Evolutionary conservation across 2,797 vertebrate genomes (phyloP), one percentile per base, ranked within the genome.

Genomic region (Ctenosaura bakeri): DNA sequence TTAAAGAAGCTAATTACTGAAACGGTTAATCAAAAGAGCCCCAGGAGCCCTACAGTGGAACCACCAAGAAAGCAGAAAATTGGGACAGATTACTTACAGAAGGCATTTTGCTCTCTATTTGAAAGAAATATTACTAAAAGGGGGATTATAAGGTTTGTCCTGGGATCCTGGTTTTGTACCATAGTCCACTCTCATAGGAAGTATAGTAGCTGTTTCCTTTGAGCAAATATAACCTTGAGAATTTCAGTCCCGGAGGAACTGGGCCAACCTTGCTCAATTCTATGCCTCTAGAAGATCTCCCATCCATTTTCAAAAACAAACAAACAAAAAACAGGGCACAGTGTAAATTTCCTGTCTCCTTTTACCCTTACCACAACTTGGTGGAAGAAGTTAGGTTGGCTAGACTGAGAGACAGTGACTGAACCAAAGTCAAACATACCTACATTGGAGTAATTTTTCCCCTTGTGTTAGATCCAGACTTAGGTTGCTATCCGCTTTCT

Each of bases 1-100:
- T 83, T 77, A 83, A 90, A 77, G 85, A 26, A 83, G 69, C 69
- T 83, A 87, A 90, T 90, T 90, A 90, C 46, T 26, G 85, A 87
- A 80, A 74, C 69, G 24, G 85, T 90, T 87, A 76, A 87, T 87
- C 80, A 69, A 83, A 76, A 66, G 71, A 50, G 9, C 71, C 26
- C 24, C 46, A 54, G 79, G 76, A 74, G 42, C 26, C 38, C 0
- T 14, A 32, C 59, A 6, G 29, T n/a, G 71, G 35, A 77, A 46
- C 38, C 38, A 10, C 42, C 3, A 26, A 82, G 85, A 64, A 46
- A 24, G 24, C 18, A 54, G 79, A 24, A 87, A 76, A 87, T 38
- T 77, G 73, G 89, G 79, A 52, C 3, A 66, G 22, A 16, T 82
- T 76, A 87, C 24, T 82, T 76, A 87, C 4, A 50, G 10, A 38